phyloP scores from a whole-genome alignment of 1,140 invertebrate species.

The Philopotamus ludificatus region DNA sequence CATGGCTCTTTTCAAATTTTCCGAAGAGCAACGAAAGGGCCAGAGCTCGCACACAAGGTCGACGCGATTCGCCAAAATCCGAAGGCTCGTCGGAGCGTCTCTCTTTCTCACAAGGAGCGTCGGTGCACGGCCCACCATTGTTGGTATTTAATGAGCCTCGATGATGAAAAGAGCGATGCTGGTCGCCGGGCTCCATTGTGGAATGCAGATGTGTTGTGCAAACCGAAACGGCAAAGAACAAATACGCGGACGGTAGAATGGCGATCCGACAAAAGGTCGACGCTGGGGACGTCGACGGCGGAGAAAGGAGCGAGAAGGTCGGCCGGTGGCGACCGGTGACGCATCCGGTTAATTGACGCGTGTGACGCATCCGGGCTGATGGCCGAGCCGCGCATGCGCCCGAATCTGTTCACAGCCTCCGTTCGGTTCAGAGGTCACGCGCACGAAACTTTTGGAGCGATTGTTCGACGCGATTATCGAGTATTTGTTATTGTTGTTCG shows the following conservation, averaged over 20 bases:
- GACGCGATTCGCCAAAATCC: slow-evolving; percentile 22
- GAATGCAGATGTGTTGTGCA: slow-evolving; percentile 23
- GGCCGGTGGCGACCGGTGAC: too few relatives aligned
- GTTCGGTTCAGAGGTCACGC: too few relatives aligned
- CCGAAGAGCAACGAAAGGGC: background rate
- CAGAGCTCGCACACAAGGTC: slow-evolving; percentile 6
- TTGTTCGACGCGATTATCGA: too few relatives aligned
- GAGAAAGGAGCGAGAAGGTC: background rate
- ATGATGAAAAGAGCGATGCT: slow-evolving; percentile 26
- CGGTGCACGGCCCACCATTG: slow-evolving; percentile 18
- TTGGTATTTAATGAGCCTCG: slow-evolving; percentile 29
- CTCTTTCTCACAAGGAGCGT: slow-evolving; percentile 4
- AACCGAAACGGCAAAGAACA: slow-evolving; percentile 22
- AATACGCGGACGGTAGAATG: background rate
- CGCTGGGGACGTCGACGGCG: background rate
- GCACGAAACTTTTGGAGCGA: too few relatives aligned
- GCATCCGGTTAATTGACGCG: too few relatives aligned
- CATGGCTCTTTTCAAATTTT: background rate
- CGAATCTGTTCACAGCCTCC: too few relatives aligned
- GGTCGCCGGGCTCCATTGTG: background rate
- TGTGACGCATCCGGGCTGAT: too few relatives aligned
- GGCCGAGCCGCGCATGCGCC: too few relatives aligned
- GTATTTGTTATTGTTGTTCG: too few relatives aligned
- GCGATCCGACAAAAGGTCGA: background rate
- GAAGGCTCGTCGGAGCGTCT: slow-evolving; percentile 16